Percentiles rank a stretch among this genome's conserved stretches.
phyloP scores from a whole-genome alignment of 1,140 invertebrate species.

The Drosophila azteca region DNA sequence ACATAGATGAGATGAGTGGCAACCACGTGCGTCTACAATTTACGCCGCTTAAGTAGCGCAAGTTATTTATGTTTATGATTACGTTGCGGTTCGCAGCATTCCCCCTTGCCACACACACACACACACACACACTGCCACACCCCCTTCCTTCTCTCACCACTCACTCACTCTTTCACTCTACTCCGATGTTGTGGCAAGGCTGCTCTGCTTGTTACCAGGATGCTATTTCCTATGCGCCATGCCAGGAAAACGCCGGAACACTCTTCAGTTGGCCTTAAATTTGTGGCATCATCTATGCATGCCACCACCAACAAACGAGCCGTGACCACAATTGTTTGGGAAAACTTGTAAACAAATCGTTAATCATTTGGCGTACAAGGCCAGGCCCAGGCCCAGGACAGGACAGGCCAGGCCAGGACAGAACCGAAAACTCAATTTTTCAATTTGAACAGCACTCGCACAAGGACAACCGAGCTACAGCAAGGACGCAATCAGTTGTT shows the following conservation, averaged over 20 bases:
- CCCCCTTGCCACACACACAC: constrained; percentile 12
- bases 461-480: constrained; percentile 48
- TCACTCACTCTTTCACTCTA: too few relatives aligned
- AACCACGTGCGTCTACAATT: constrained; percentile 72
- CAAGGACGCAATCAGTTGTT: constrained; percentile 66
- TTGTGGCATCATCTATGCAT: too few relatives aligned
- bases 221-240: not conserved
- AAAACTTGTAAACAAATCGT: constrained; percentile 65
- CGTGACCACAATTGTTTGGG: too few relatives aligned
- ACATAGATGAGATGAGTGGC: constrained; percentile 27
- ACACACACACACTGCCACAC: not conserved
- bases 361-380: constrained; percentile 56
- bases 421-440: constrained; percentile 45
- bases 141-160: too few relatives aligned
- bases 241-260: not conserved
- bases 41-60: constrained; percentile 66
- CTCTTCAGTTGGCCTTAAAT: constrained; percentile 8
- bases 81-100: constrained; percentile 69
- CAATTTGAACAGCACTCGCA: constrained; percentile 43
- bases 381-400: not conserved
- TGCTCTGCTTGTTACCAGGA: too few relatives aligned
- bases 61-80: constrained; percentile 80
- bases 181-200: not conserved
- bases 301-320: too few relatives aligned
- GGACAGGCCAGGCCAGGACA: constrained; percentile 14